Conservation (phyloP, 1,140 invertebrate species). For the Diprion similis region DNA sequence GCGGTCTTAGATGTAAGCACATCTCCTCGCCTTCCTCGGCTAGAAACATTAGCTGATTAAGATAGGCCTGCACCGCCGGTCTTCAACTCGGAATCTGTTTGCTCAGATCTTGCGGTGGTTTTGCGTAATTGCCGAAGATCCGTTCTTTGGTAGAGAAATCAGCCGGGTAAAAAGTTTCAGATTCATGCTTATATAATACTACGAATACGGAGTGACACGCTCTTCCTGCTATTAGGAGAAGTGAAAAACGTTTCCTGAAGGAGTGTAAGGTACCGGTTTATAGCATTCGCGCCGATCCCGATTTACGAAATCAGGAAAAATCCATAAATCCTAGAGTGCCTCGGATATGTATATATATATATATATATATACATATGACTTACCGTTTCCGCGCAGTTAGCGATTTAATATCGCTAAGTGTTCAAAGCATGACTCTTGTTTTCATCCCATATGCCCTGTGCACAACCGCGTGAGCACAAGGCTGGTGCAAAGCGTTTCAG, state of each 20-base stretch:
- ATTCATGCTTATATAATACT: no score
- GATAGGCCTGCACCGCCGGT: conserved; percentile 11
- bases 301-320: not conserved
- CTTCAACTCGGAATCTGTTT: not conserved
- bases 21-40: conserved; percentile 21
- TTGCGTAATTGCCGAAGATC: not conserved
- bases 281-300: not conserved
- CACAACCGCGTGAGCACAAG: no score
- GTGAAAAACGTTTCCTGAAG: no score
- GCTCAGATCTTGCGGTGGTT: not conserved
- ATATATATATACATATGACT: no score
- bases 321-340: not conserved
- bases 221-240: no score
- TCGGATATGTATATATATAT: no score
- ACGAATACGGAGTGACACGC: no score
- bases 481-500: no score
- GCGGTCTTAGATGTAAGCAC: conserved; percentile 24
- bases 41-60: conserved; percentile 37
- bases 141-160: not conserved
- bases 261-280: no score
- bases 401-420: conserved; percentile 16
- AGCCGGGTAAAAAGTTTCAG: no score
- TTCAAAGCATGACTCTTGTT: conserved; percentile 9
- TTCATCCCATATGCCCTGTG: not conserved
- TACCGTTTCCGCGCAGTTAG: conserved; percentile 8